phyloP scores from a whole-genome alignment of 2,113 vertebrate species.

The Elachura formosa region DNA sequence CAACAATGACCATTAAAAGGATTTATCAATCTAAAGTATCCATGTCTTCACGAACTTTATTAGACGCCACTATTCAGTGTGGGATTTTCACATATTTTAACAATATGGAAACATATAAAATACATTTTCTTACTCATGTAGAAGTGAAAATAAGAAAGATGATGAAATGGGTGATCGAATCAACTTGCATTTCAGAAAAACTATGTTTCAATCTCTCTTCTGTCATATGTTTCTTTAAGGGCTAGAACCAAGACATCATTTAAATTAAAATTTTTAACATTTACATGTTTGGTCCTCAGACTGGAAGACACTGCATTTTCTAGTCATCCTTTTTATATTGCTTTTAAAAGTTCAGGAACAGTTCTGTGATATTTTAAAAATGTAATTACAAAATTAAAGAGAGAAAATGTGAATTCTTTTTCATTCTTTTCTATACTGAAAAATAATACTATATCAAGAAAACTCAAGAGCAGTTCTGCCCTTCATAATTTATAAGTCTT shows the following conservation, averaged over 20 bases:
- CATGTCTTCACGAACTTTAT: neutral
- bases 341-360: neutral
- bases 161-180: neutral
- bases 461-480: neutral
- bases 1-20: neutral
- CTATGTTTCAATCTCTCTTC: neutral
- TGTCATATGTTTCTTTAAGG: neutral
- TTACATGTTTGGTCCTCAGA: neutral
- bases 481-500: neutral
- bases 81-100: neutral
- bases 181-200: neutral
- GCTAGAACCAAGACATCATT: fast-evolving
- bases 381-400: neutral
- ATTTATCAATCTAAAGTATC: neutral
- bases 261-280: neutral
- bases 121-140: neutral
- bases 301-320: neutral
- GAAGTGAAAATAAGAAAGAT: neutral
- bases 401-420: neutral
- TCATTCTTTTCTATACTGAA: neutral
- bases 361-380: neutral
- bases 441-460: neutral
- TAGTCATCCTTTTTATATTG: neutral
- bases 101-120: neutral
- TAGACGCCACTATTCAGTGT: neutral